Evolutionary conservation across 2,888 invertebrate genomes (phyloP).

Genomic region (Eupithecia tripunctaria): DNA sequence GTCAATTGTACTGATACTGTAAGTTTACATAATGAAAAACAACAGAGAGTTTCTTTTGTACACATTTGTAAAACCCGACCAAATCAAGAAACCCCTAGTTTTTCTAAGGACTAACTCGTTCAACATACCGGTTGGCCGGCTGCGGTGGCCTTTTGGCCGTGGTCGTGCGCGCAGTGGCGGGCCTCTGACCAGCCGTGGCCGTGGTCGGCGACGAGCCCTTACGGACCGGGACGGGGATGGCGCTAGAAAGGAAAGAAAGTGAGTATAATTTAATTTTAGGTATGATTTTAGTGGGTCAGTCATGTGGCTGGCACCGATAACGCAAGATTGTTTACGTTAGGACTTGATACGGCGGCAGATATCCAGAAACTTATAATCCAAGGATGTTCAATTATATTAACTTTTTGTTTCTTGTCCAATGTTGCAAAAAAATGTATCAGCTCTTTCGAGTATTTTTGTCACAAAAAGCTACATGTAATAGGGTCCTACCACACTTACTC

Average conservation of each 20-base stretch:
- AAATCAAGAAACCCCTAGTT: neutral
- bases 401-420: no score
- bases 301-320: no score
- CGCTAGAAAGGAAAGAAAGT: conserved; percentile 55
- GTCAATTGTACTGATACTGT: neutral
- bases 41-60: neutral
- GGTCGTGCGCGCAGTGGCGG: conserved; percentile 51
- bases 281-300: no score
- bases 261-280: neutral
- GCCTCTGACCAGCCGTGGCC: conserved; percentile 55
- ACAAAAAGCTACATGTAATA: no score
- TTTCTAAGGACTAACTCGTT: neutral
- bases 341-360: no score
- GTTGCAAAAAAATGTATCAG: no score
- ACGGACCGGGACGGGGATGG: conserved; percentile 83
- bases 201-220: conserved; percentile 77
- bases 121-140: conserved; percentile 70
- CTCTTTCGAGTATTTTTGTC: no score
- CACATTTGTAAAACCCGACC: neutral
- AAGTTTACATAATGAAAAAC: neutral
- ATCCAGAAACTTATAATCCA: no score
- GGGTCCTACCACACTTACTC: no score
- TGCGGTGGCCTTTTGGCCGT: conserved; percentile 69
- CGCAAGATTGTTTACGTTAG: no score
- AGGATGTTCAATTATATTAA: no score